Evolutionary conservation across 2,797 vertebrate genomes (phyloP).

Genomic region (Sebastiscus tertius): DNA sequence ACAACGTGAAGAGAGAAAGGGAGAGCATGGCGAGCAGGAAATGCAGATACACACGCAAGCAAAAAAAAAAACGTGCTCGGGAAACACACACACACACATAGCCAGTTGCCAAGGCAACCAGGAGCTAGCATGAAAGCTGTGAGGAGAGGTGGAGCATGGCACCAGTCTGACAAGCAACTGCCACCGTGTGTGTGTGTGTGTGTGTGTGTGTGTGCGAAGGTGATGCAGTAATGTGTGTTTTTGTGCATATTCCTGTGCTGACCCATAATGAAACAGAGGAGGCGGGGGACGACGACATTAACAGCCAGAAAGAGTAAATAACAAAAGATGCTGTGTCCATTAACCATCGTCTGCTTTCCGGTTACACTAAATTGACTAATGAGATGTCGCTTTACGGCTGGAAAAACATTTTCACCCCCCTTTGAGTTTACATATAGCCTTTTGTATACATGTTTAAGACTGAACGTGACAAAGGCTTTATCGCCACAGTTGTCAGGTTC

Average conservation of each 20-base stretch:
- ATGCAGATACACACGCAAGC: constrained; percentile 27
- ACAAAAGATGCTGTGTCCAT: constrained; percentile 65
- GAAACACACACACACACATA: constrained; percentile 57
- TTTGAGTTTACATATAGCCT: not conserved
- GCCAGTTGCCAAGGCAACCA: constrained; percentile 85
- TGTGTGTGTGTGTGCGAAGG: constrained; percentile 36
- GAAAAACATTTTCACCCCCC: constrained; percentile 25
- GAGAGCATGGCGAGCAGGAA: constrained; percentile 59
- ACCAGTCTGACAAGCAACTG: constrained; percentile 78
- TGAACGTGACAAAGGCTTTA: not conserved
- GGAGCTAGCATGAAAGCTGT: constrained; percentile 80
- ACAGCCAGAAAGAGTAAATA: constrained; percentile 65
- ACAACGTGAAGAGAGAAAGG: constrained; percentile 64
- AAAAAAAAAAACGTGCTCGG: not conserved
- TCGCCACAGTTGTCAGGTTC: not conserved
- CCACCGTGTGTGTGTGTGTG: constrained; percentile 36
- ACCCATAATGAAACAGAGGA: constrained; percentile 60
- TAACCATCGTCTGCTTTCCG: constrained; percentile 27
- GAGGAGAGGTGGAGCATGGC: constrained; percentile 79
- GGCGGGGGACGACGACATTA: constrained; percentile 45
- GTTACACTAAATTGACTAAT: constrained; percentile 57
- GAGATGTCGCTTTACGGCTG: constrained; percentile 19
- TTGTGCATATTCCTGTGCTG: constrained; percentile 55
- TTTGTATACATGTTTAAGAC: not conserved
- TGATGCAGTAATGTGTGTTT: constrained; percentile 61